Conservation (phyloP, 2,888 invertebrate genomes). For the Pelosia muscerda region DNA sequence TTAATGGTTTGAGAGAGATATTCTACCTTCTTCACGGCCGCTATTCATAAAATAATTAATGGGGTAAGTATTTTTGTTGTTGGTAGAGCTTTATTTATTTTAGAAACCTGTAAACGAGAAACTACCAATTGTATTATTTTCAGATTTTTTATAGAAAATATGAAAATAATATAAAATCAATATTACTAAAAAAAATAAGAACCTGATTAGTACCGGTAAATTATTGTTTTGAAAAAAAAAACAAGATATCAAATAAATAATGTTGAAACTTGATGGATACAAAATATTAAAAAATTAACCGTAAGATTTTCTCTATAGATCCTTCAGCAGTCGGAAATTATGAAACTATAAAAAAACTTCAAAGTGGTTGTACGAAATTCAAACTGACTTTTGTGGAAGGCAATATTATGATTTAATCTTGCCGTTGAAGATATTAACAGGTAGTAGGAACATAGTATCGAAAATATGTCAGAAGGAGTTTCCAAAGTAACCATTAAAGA, state of each 20-base stretch:
- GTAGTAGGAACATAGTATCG: background rate
- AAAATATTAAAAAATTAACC: background rate
- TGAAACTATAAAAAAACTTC: background rate
- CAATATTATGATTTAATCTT: background rate
- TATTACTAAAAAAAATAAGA: background rate
- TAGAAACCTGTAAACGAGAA: background rate
- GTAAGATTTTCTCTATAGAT: background rate
- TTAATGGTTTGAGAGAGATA: background rate
- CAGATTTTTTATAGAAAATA: no score
- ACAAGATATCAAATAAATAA: background rate
- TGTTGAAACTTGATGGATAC: background rate
- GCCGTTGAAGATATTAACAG: background rate
- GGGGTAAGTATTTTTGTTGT: background rate
- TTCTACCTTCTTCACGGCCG: background rate
- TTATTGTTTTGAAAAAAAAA: no score
- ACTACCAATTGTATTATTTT: no score
- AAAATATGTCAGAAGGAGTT: background rate
- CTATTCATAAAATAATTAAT: slow-evolving; percentile 1
- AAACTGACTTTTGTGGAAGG: background rate
- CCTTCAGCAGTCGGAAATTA: background rate
- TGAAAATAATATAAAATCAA: background rate
- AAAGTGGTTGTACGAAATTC: background rate
- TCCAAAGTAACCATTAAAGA: background rate
- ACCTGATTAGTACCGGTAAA: background rate
- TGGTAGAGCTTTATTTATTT: background rate